Conservation (phyloP, 2,888 invertebrate species). For the Nephrocerus scutellatus region DNA sequence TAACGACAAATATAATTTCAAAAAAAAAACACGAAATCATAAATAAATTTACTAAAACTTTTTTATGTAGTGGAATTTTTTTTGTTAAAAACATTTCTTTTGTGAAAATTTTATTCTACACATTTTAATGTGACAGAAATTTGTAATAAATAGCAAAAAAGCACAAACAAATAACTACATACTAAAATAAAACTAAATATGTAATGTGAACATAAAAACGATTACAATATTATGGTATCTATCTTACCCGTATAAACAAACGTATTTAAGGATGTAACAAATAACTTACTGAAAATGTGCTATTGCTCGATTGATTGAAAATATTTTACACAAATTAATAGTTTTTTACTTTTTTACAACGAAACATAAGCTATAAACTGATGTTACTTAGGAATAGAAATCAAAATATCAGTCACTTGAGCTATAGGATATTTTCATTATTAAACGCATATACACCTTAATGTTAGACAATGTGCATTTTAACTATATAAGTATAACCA, state of each 20-base stretch:
- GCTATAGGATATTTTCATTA: too few species aligned
- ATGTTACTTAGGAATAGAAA: slow-evolving; percentile 1
- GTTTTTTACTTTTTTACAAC: slow-evolving; percentile 22
- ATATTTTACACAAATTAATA: slow-evolving; percentile 17
- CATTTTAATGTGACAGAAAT: slow-evolving; percentile 19
- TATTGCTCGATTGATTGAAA: slow-evolving; percentile 48
- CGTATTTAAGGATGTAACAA: slow-evolving; percentile 21
- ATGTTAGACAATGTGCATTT: too few species aligned
- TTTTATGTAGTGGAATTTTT: too few species aligned
- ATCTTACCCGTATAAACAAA: too few species aligned
- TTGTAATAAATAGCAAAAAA: slow-evolving; percentile 23
- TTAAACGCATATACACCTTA: too few species aligned
- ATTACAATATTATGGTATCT: neutral
- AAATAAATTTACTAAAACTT: too few species aligned
- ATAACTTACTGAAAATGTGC: slow-evolving; percentile 27
- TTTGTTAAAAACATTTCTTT: too few species aligned
- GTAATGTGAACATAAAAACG: neutral
- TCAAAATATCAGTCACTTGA: slow-evolving; percentile 42
- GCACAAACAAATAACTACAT: slow-evolving; percentile 20
- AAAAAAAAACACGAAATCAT: slow-evolving; percentile 10
- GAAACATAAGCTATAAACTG: slow-evolving; percentile 10
- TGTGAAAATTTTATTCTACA: too few species aligned
- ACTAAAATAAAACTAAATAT: slow-evolving; percentile 25
- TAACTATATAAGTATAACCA: too few species aligned
- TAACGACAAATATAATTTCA: slow-evolving; percentile 8